These are phyloP conservation scores for Dicrostonyx torquatus DNA, from an alignment of 2,797 vertebrate species.

Conservation along the genomic window DNA sequence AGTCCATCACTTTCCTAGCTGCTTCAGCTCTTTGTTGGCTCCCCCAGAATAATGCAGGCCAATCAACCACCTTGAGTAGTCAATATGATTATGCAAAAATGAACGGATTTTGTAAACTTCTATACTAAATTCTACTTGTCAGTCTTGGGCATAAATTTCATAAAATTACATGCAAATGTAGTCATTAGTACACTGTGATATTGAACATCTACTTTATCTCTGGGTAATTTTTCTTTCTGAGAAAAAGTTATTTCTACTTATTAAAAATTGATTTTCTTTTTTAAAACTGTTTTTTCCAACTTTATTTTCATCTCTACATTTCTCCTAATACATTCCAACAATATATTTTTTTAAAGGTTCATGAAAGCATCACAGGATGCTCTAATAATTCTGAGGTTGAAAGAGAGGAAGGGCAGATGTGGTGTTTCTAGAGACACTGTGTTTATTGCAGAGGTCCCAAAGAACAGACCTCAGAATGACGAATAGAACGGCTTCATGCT, in stretches of 20 bases:
- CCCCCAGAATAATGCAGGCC: slow-evolving; percentile 64
- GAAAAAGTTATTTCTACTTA: slow-evolving; percentile 78
- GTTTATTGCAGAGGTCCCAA: slow-evolving; percentile 18
- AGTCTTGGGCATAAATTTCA: slow-evolving; percentile 74
- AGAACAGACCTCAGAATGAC: slow-evolving; percentile 28
- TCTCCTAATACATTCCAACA: slow-evolving; percentile 53
- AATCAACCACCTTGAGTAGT: slow-evolving; percentile 72
- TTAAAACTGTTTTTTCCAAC: slow-evolving; percentile 65
- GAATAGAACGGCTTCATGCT: slow-evolving; percentile 19
- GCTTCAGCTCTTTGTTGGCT: slow-evolving; percentile 32
- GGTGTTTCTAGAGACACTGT: slow-evolving; percentile 1
- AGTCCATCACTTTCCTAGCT: slow-evolving; percentile 69
- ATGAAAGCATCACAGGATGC: slow-evolving; percentile 55
- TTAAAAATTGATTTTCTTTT: slow-evolving; percentile 77
- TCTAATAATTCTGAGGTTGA: slow-evolving; percentile 66
- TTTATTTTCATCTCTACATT: slow-evolving; percentile 60
- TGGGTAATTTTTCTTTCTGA: slow-evolving; percentile 81
- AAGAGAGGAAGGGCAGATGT: slow-evolving; percentile 23
- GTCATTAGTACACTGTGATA: slow-evolving; percentile 82
- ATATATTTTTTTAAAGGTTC: slow-evolving; percentile 56
- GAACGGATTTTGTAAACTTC: slow-evolving; percentile 77
- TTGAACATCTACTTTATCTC: slow-evolving; percentile 77
- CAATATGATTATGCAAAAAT: slow-evolving; percentile 76
- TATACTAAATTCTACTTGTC: slow-evolving; percentile 78
- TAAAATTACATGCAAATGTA: slow-evolving; percentile 85